Conservation (phyloP, 2,113 vertebrate genomes). For the Callocephalon fimbriatum region DNA sequence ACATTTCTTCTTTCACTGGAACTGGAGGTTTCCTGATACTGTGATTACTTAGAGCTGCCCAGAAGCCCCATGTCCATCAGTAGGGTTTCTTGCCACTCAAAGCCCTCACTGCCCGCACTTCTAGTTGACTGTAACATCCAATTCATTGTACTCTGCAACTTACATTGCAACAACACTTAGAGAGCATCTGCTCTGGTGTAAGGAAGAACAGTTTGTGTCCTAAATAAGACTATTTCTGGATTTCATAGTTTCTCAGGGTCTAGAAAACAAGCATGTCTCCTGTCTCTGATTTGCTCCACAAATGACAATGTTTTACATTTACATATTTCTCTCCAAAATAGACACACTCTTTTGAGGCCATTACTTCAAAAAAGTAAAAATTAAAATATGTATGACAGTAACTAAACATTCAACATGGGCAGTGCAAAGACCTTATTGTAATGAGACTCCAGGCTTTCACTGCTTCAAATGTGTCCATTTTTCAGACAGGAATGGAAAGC, state of each 20-base stretch:
- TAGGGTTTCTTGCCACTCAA: slow-evolving; percentile 14
- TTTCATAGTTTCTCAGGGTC: background rate
- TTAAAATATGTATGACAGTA: background rate
- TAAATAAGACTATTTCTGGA: slow-evolving; percentile 26
- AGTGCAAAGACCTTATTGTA: background rate
- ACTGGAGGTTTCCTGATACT: background rate
- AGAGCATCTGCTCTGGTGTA: background rate
- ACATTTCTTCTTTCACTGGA: background rate
- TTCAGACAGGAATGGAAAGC: slow-evolving; percentile 28
- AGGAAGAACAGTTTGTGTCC: background rate
- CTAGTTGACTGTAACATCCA: slow-evolving; percentile 35
- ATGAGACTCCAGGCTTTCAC: background rate
- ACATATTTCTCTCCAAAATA: background rate
- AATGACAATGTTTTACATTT: background rate
- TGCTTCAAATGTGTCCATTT: background rate
- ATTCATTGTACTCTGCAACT: slow-evolving; percentile 50
- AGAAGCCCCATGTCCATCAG: background rate
- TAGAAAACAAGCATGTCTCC: background rate
- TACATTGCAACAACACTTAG: background rate
- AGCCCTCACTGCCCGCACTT: background rate
- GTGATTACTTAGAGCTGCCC: background rate
- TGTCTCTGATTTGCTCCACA: background rate
- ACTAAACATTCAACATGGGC: background rate
- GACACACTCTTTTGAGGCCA: background rate
- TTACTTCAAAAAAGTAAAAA: background rate